Base-by-base conservation (phyloP, 2,113 vertebrate genomes). In the Dasyprocta punctata region DNA sequence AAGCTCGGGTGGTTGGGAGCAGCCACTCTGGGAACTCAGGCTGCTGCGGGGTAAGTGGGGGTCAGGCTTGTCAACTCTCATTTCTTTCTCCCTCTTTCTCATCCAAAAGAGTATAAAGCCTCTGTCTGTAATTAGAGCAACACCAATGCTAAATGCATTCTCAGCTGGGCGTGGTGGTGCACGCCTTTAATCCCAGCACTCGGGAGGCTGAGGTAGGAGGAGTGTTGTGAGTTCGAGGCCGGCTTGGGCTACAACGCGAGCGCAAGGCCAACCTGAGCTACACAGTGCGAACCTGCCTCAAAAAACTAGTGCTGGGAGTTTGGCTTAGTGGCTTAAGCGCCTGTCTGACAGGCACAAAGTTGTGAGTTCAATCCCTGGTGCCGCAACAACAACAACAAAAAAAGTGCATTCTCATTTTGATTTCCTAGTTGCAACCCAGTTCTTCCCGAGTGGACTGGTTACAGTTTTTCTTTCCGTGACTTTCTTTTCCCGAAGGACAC, bases 401-500 rank as follows among this genome's bases (percentile, higher is more conserved):
- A n/a, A 77, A 77, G 92, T 87, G 85, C 87, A 60, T 95, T 92
- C 92, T 95, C 44, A 77, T 96, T 93, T 95, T 89, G 61, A 95
- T 90, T 97, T 97, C 47, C 81, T 87, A 87, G 87, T 77, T 14
- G 77, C 95, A 94, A 52, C 63, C 81, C 88, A 90, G 78, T 78
- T 97, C 86, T 90, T 82, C 88, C 38, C 28, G 44, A 92, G 78
- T 75, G 71, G 77, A 73, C n/a, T 49, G 67, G 61, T 52, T 96
- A 24, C 75, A 86, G 44, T 65, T 86, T 94, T 94, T 93, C 81
- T 92, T 90, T 38, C 49, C 33, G 12, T 63, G 41, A 52, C 47
- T 97, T 82, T 88, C 77, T 94, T 97, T 92, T 91, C 92, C 84
- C 92, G 13, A 41, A 96, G 82, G 91, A 94, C 65, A 82, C 85